phyloP scores from a whole-genome alignment of 2,113 vertebrate species.

The Saguinus imperator region DNA sequence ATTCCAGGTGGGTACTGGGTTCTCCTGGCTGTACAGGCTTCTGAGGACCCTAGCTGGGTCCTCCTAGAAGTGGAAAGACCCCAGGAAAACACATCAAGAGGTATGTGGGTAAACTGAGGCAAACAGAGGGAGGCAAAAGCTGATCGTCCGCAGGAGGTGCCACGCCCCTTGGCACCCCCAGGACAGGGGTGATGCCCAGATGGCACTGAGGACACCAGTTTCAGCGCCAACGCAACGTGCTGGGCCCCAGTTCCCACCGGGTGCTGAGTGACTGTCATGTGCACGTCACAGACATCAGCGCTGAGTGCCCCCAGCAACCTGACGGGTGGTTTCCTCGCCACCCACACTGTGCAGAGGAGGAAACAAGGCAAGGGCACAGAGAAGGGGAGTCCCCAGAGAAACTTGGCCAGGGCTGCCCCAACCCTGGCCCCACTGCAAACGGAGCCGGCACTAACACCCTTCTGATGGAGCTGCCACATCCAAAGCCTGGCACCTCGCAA shows the following conservation, averaged over 20 bases:
- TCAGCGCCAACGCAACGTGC: fast-evolving
- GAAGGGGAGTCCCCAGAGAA: not conserved
- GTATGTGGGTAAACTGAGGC: not conserved
- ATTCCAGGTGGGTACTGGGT: not conserved
- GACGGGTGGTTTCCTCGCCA: fast-evolving
- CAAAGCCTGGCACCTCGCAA: not conserved
- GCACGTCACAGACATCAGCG: not conserved
- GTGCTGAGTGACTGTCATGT: not conserved
- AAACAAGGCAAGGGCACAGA: not conserved
- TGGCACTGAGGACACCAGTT: fast-evolving
- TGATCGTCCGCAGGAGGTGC: not conserved
- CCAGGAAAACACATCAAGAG: not conserved
- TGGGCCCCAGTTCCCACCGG: not conserved
- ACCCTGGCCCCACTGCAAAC: not conserved
- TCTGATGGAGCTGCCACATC: not conserved
- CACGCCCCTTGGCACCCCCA: not conserved
- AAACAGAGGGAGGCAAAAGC: not conserved
- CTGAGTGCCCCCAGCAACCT: not conserved
- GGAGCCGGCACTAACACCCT: not conserved
- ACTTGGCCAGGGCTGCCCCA: not conserved
- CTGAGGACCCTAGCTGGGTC: too few species aligned
- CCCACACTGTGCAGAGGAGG: not conserved
- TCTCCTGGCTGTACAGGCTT: not conserved
- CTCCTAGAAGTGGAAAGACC: not conserved
- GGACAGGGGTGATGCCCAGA: not conserved